A percentile compares a stretch with the other conserved stretches of the same genome.
These are phyloP conservation scores for Tethya wilhelma DNA, from an alignment of 37 sponge, comb jelly and placozoan species.

Conservation along the genomic window DNA sequence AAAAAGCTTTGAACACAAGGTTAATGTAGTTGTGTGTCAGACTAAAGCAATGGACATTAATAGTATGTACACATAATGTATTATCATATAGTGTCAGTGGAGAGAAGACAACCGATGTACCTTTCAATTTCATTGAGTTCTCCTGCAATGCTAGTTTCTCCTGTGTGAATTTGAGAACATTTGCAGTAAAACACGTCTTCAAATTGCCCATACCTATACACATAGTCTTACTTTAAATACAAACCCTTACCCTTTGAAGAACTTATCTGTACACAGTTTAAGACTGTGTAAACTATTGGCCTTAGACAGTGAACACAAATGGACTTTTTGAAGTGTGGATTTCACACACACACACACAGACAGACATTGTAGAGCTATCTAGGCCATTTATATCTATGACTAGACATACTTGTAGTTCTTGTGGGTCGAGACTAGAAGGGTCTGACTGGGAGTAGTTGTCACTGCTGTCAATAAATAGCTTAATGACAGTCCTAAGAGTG, in stretches of 20 bases:
- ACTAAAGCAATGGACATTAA: background rate
- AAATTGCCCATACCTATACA: too few species aligned
- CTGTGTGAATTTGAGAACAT: background rate
- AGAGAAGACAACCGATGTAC: background rate
- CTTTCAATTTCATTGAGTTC: conserved; percentile 3
- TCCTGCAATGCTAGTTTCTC: conserved; percentile 20
- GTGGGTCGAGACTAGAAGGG: conserved; percentile 1
- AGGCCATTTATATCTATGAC: too few species aligned
- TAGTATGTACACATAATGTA: background rate
- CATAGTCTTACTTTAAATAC: background rate
- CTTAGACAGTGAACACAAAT: too few species aligned
- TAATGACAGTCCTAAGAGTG: conserved; percentile 16
- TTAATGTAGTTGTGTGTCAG: background rate
- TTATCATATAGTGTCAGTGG: too few species aligned
- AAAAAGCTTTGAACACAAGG: too few species aligned
- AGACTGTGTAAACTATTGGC: too few species aligned
- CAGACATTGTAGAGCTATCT: too few species aligned
- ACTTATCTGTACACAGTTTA: background rate
- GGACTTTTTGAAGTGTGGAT: too few species aligned
- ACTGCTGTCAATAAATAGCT: conserved; percentile 33
- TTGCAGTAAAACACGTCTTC: too few species aligned
- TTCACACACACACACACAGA: conserved; percentile 1
- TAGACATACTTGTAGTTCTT: conserved; percentile 27
- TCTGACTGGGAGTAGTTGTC: background rate
- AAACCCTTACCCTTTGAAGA: background rate